These are phyloP conservation scores for Holacanthus passer DNA, from an alignment of 2,113 vertebrate genomes.

Conservation along the genomic window DNA sequence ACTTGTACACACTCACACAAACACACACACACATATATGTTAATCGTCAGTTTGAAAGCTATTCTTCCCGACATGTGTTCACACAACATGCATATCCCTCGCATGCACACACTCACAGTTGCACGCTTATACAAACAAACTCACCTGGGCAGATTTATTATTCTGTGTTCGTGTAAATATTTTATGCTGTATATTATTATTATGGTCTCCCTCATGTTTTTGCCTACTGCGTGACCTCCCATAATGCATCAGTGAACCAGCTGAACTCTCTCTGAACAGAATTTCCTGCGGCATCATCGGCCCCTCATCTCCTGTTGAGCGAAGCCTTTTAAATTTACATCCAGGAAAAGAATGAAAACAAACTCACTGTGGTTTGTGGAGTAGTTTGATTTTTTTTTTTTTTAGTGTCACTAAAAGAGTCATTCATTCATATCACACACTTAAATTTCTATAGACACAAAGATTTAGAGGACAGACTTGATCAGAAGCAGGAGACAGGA, in stretches of 20 bases:
- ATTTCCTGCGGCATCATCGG: constrained; percentile 58
- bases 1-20: constrained; percentile 7
- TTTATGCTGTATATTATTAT: background rate
- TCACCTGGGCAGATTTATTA: background rate
- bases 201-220: background rate
- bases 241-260: constrained; percentile 28
- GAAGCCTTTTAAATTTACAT: constrained; percentile 3
- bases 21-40: background rate
- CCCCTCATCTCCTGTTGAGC: background rate
- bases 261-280: constrained; percentile 46
- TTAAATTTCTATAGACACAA: background rate
- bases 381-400: background rate
- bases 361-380: background rate
- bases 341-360: background rate
- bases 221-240: constrained; percentile 8
- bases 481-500: constrained; percentile 4
- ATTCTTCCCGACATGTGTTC: background rate
- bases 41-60: background rate
- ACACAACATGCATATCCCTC: background rate
- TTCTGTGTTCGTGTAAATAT: background rate
- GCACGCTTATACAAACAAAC: background rate
- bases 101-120: background rate
- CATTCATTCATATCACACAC: background rate
- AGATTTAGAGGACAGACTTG: background rate
- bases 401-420: background rate